These are phyloP conservation scores for Metellina segmentata DNA, from an alignment of 2,888 invertebrate species.

Conservation along the genomic window DNA sequence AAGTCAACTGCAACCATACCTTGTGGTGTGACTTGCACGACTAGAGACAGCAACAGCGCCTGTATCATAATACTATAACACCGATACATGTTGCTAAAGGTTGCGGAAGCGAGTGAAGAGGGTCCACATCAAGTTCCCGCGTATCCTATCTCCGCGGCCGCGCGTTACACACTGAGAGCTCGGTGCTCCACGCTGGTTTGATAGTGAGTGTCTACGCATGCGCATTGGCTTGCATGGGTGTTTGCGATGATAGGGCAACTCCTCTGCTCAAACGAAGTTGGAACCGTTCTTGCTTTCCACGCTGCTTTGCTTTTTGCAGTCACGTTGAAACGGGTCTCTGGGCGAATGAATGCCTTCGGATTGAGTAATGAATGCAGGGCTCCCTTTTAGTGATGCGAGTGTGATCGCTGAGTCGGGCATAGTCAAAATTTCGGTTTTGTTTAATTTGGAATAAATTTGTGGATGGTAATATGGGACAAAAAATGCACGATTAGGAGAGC, in stretches of 20 bases:
- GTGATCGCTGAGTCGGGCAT: too few species aligned
- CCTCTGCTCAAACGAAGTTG: constrained; percentile 10
- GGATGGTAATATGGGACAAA: too few species aligned
- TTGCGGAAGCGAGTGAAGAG: constrained; percentile 2
- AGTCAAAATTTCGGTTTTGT: too few species aligned
- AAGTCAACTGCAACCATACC: constrained; percentile 16
- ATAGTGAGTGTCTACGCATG: constrained; percentile 26
- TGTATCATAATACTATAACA: constrained; percentile 21
- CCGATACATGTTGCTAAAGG: constrained; percentile 57
- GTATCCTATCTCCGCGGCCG: constrained; percentile 39
- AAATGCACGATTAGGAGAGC: too few species aligned
- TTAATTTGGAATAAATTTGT: too few species aligned
- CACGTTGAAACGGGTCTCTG: too few species aligned
- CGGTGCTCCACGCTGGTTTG: constrained; percentile 49
- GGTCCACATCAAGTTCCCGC: constrained; percentile 38
- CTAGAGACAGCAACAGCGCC: constrained; percentile 22
- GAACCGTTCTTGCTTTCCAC: constrained; percentile 36
- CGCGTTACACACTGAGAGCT: constrained; percentile 36
- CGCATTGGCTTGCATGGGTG: not conserved
- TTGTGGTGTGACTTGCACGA: constrained; percentile 47
- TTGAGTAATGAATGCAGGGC: too few species aligned
- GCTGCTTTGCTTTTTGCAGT: constrained; percentile 12
- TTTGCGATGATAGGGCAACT: constrained; percentile 35
- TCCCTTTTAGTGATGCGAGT: too few species aligned
- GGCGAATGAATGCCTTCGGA: too few species aligned